phyloP scores from a whole-genome alignment of 64 coral and sea anemone genomes.

The Montipora efflorescens region DNA sequence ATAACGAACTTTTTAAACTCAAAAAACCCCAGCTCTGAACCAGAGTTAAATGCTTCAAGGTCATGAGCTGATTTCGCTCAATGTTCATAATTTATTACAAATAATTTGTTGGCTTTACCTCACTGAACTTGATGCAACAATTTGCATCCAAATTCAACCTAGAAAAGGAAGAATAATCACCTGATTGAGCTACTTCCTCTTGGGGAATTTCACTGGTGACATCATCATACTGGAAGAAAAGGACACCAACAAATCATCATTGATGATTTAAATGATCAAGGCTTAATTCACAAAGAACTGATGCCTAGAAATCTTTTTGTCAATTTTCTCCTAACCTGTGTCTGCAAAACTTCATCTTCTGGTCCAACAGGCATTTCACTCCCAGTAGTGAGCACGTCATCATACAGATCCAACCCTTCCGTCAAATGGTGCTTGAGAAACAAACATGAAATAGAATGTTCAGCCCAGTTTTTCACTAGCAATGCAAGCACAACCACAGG shows the following conservation, averaged over 20 bases:
- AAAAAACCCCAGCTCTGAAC: too few relatives aligned
- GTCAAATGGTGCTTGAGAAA: slow-evolving; percentile 42
- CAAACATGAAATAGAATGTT: neutral
- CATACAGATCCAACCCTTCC: slow-evolving; percentile 85
- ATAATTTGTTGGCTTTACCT: too few relatives aligned
- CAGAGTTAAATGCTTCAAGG: too few relatives aligned
- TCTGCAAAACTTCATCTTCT: slow-evolving; percentile 79
- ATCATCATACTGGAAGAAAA: slow-evolving; percentile 63
- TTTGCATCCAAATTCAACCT: too few relatives aligned
- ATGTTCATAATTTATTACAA: neutral
- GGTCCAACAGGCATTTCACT: slow-evolving; percentile 40
- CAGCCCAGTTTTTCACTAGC: too few relatives aligned
- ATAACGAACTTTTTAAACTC: too few relatives aligned
- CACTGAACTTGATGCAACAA: too few relatives aligned
- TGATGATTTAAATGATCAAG: neutral
- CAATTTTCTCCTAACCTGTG: neutral
- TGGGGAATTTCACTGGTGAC: neutral
- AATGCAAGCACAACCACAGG: too few relatives aligned
- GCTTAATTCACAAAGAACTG: neutral
- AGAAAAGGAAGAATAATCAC: slow-evolving; percentile 6
- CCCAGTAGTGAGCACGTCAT: slow-evolving; percentile 83
- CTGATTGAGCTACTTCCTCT: slow-evolving; percentile 19
- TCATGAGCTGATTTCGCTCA: neutral
- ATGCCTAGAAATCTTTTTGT: too few relatives aligned
- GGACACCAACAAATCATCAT: neutral